Evolutionary conservation across 2,888 invertebrate species (phyloP), one percentile per base, ranked within the genome.

Genomic region (Hyposoter dolosus): DNA sequence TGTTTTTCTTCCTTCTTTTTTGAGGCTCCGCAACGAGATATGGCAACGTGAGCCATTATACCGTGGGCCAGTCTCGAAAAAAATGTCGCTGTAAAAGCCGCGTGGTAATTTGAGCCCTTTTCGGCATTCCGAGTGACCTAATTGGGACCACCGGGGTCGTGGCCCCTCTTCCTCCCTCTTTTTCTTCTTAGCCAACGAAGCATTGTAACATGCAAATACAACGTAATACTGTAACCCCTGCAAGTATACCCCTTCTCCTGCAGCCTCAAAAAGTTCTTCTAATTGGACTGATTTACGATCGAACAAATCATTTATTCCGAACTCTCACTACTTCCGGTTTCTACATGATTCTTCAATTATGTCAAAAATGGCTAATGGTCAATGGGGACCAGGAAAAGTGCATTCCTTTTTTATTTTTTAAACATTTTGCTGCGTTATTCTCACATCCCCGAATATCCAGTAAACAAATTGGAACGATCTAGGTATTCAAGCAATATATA

Each of bases 71-170:
- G 32, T 65, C 76, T 43, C 17, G 32, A 45, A 65, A 84, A 78
- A 82, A 80, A 80, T 47, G 76, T 71, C 75, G 76, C 50, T 66
- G 81, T 81, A 45, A 60, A 72, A 83, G 47, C 74, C 56, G 82
- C 72, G 65, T 82, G 88, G 89, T 91, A 91, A 91, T 88, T 88
- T 88, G 92, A 92, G 91, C 88, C 90, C 90, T 90, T 90, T 90
- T 90, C 89, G 90, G 88, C 89, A 88, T 91, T 85, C 88, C 87
- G 84, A 82, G 89, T 91, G 90, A 92, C 92, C 91, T 92, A 92
- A 92, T 92, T 92, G 92, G 92, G 92, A 92, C 92, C 92, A 92
- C 92, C 92, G 81, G 90, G 90, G 83, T 91, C 82, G 91, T 78
- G 82, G 82, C 43, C 60, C 60, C 40, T 23, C 60, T 28, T 28